Percentiles rank a stretch among this genome's conserved stretches.
phyloP scores from a whole-genome alignment of 2,797 vertebrate genomes.

The Brachyrhaphis roseni region DNA sequence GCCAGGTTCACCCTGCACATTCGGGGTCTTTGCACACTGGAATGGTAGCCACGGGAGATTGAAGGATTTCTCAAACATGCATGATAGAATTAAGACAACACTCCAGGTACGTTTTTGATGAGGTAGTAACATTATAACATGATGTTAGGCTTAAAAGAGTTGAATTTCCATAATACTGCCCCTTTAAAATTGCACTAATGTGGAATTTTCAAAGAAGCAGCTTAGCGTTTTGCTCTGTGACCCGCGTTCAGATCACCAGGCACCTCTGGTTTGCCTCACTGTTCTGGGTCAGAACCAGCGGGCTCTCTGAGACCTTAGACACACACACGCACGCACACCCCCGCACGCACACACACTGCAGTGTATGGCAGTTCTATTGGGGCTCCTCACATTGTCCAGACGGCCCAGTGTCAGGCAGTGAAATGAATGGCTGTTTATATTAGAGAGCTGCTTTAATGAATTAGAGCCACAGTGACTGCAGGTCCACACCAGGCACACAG shows the following conservation, averaged over 20 bases:
- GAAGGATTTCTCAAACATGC: too few species aligned
- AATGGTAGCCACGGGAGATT: too few species aligned
- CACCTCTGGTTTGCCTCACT: constrained; percentile 76
- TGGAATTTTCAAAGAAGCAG: constrained; percentile 18
- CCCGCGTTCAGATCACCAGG: constrained; percentile 51
- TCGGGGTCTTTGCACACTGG: too few species aligned
- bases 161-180: too few species aligned
- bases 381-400: constrained; percentile 96
- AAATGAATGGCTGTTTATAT: constrained; percentile 99
- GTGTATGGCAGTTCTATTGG: constrained; percentile 78
- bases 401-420: constrained; percentile 89
- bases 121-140: too few species aligned
- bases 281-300: constrained; percentile 58
- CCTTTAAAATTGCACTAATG: constrained; percentile 26
- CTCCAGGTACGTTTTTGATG: too few species aligned
- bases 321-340: constrained; percentile 16
- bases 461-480: constrained; percentile 91
- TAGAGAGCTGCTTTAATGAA: constrained; percentile 99
- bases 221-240: constrained; percentile 59
- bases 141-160: too few species aligned
- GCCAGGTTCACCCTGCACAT: too few species aligned
- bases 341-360: constrained; percentile 40
- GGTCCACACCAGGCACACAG: constrained; percentile 91
- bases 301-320: constrained; percentile 56
- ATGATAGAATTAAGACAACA: too few species aligned